These are phyloP conservation scores for Hydrocynus forskahlii DNA, from an alignment of 2,797 vertebrate genomes.

Conservation along the genomic window DNA sequence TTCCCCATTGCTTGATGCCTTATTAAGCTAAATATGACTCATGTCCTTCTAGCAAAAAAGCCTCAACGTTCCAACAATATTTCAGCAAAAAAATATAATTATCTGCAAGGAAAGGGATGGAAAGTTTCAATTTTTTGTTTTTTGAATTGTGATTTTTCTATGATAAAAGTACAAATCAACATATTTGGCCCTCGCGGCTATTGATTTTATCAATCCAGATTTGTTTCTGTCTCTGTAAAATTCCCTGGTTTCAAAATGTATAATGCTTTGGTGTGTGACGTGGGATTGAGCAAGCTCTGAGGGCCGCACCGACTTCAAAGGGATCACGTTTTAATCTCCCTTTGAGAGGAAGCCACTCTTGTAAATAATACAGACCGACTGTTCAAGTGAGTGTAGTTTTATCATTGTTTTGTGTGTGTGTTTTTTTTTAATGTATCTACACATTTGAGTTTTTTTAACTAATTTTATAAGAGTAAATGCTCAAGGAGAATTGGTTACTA, in stretches of 20 bases:
- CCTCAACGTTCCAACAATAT: conserved; percentile 5
- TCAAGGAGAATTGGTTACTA: conserved; percentile 30
- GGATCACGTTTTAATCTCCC: conserved; percentile 48
- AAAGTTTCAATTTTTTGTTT: background rate
- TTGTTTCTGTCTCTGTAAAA: conserved; percentile 17
- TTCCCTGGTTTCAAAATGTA: conserved; percentile 35
- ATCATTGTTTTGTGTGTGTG: conserved; percentile 16
- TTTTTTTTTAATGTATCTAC: conserved; percentile 18
- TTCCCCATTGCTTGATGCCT: conserved; percentile 16
- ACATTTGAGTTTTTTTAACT: conserved; percentile 18
- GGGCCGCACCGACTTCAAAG: conserved; percentile 50
- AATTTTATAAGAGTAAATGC: conserved; percentile 13
- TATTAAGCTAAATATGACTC: conserved; percentile 20
- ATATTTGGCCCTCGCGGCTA: background rate
- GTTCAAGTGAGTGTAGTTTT: conserved; percentile 26
- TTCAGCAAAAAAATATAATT: background rate
- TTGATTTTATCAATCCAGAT: conserved; percentile 8
- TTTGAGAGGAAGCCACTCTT: conserved; percentile 44
- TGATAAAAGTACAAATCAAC: background rate
- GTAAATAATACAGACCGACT: conserved; percentile 49
- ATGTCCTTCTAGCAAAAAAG: conserved; percentile 4
- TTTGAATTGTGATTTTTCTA: background rate
- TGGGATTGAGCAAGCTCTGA: conserved; percentile 39
- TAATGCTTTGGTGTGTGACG: conserved; percentile 36
- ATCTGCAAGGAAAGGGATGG: background rate